These are phyloP conservation scores for Cryptomyrus ogoouensis DNA, from an alignment of 2,113 vertebrate species.

Conservation along the genomic window DNA sequence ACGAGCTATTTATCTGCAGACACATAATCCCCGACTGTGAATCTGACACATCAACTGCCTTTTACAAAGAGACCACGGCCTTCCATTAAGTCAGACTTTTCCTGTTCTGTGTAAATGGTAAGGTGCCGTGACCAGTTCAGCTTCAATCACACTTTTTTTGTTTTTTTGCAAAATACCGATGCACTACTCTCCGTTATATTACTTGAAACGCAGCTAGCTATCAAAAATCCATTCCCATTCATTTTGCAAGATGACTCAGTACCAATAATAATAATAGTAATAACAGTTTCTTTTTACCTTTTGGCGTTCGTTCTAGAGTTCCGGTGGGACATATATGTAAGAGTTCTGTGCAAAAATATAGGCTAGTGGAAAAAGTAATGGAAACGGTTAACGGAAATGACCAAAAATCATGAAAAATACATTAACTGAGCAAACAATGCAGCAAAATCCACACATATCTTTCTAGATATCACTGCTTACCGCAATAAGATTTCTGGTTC, in stretches of 20 bases:
- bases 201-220: background rate
- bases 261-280: background rate
- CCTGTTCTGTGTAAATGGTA: background rate
- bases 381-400: background rate
- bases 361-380: slow-evolving; percentile 62
- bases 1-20: background rate
- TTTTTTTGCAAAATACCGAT: background rate
- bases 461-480: slow-evolving; percentile 63
- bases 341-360: slow-evolving; percentile 96
- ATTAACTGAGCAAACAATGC: background rate
- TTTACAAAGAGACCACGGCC: background rate
- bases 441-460: background rate
- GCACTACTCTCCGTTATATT: background rate
- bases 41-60: background rate
- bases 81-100: background rate
- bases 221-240: background rate
- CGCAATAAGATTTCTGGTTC: slow-evolving; percentile 94
- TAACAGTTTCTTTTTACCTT: slow-evolving; percentile 68
- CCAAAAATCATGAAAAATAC: background rate
- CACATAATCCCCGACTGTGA: background rate
- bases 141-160: background rate
- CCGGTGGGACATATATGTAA: slow-evolving; percentile 96
- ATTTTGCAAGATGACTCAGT: background rate
- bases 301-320: slow-evolving; percentile 85
- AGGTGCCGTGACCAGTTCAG: background rate